Base-by-base conservation (phyloP, 2,113 vertebrate species). In the Elephas maximus region DNA sequence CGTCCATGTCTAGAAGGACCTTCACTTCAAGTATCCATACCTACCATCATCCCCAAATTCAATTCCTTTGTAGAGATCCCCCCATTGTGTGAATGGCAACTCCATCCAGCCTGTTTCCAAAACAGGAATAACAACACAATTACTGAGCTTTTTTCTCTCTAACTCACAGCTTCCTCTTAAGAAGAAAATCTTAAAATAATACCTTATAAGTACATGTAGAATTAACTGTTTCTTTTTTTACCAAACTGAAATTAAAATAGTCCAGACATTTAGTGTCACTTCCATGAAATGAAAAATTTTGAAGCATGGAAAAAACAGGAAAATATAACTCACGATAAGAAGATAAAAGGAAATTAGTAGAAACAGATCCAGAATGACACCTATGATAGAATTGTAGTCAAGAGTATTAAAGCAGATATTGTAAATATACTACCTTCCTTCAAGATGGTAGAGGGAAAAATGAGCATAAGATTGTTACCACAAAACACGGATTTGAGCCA, bases 1-100 rank as follows among this genome's bases (percentile, higher is more conserved):
- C n/a, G 5, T 17, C n/a, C 20, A 41, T 12, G 6, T 67, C 53
- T 5, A 9, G 23, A 14, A 26, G 80, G 53, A 26, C 5, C 53
- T 9, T 28, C 69, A 8, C 4, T 28, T 79, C 77, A 79, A 7
- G 1, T 15, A 18, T n/a, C 30, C n/a, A 30, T 15, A 7, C 33
- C 28, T 15, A 14, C 23, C 0, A 2, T 37, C 33, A 11, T 28
- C n/a, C n/a, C 48, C 10, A 8, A 4, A 74, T 0, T 12, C 15
- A 60, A 41, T n/a, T 53, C 67, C 15, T 74, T 53, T 21, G 37
- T 44, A 26, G 63, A 28, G 48, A 28, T 21, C 6, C 63, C 48
- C 63, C 41, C 23, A 18, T 21, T 45, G 21, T 28, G 8, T 53
- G 73, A 41, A 60, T 63, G 37, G 41, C 37, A 60, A 21, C 12